Conservation (phyloP, 2,797 vertebrate species). For the Nyctibius grandis region DNA sequence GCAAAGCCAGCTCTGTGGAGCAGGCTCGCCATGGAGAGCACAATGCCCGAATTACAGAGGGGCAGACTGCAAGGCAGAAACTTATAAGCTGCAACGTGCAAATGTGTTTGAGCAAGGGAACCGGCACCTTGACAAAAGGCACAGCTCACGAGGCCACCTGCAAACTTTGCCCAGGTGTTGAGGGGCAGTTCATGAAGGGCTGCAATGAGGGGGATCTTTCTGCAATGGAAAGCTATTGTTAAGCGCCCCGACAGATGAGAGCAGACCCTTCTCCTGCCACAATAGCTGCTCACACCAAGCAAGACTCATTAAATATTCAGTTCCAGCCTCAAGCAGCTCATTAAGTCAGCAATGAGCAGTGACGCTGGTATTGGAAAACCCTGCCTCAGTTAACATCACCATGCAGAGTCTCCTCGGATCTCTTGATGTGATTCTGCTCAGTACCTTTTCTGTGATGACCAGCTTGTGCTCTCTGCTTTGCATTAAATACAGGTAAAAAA, state of each 20-base stretch:
- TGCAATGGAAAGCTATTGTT: slow-evolving; percentile 74
- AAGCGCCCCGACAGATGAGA: slow-evolving; percentile 70
- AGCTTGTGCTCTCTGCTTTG: slow-evolving; percentile 95
- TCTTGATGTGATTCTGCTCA: slow-evolving; percentile 72
- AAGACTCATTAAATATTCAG: slow-evolving; percentile 83
- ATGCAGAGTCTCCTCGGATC: slow-evolving; percentile 76
- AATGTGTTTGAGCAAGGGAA: neutral
- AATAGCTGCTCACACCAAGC: slow-evolving; percentile 76
- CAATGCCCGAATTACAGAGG: neutral
- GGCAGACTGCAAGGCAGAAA: neutral
- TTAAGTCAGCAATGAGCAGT: slow-evolving; percentile 81
- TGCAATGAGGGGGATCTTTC: slow-evolving; percentile 38
- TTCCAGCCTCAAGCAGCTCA: slow-evolving; percentile 86
- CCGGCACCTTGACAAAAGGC: neutral
- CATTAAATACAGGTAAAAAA: slow-evolving; percentile 95
- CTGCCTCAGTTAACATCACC: slow-evolving; percentile 75
- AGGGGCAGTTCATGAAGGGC: slow-evolving; percentile 40
- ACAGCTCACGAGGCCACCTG: neutral
- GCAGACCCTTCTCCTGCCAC: slow-evolving; percentile 75
- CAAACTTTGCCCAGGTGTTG: slow-evolving; percentile 70
- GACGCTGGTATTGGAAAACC: slow-evolving; percentile 76
- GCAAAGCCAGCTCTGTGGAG: neutral
- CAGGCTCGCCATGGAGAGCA: neutral
- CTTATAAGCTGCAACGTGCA: neutral
- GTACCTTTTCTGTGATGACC: slow-evolving; percentile 86